These are phyloP conservation scores for Micronycteris hirsuta DNA, from an alignment of 2,113 vertebrate species.

Conservation along the genomic window DNA sequence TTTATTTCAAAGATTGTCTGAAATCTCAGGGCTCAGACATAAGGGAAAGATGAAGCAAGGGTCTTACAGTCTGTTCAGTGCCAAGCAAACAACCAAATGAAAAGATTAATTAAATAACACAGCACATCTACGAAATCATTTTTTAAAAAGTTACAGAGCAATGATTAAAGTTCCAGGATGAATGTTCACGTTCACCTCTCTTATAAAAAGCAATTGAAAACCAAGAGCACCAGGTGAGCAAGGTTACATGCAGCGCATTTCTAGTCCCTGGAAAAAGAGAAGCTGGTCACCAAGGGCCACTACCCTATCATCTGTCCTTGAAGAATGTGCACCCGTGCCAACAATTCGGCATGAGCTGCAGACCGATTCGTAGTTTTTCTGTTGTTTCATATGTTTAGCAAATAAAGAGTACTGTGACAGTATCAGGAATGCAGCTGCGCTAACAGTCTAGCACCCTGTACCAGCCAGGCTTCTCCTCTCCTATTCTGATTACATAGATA, in stretches of 20 bases:
- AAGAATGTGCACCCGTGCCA: neutral
- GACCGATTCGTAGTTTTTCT: neutral
- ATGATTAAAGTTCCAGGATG: constrained; percentile 22
- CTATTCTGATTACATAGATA: neutral
- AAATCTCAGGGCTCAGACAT: neutral
- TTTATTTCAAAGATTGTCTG: neutral
- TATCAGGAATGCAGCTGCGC: neutral
- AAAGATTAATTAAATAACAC: constrained; percentile 1
- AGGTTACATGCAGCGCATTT: neutral
- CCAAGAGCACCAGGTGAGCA: neutral
- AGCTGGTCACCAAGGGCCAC: neutral
- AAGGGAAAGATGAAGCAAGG: neutral
- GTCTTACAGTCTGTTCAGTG: neutral
- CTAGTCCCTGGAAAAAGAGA: neutral
- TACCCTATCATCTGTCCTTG: neutral
- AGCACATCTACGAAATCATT: constrained; percentile 25
- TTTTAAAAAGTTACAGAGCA: neutral
- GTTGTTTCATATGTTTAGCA: neutral
- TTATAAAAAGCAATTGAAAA: neutral
- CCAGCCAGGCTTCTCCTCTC: neutral
- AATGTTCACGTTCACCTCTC: neutral
- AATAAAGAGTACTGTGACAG: neutral
- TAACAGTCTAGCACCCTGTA: neutral
- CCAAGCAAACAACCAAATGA: neutral
- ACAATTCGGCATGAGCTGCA: neutral